Evolutionary conservation across 1,140 invertebrate genomes (phyloP), one percentile per base, ranked within the genome.

Genomic region (Hyles vespertilio): DNA sequence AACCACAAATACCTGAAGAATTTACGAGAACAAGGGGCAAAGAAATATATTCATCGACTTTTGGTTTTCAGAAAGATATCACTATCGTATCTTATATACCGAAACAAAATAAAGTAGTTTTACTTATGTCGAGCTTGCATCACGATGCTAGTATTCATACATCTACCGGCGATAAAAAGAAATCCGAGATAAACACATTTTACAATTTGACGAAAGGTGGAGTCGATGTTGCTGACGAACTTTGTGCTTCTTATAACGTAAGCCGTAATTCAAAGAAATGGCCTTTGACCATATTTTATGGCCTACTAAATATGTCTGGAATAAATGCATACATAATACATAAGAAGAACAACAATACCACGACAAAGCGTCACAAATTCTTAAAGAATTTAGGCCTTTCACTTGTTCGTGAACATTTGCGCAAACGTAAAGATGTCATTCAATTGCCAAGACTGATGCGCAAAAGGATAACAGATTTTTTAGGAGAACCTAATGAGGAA

Each of bases 251-350:
- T 4, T 87, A 79, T 58, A 63, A 65, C 52, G 70, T 79, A 10
- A 59, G 67, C n/a, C 56, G 68, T 51, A 68, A 69, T 36, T 49
- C 46, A 22, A 66, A 59, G 47, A 45, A 68, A 12, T 81, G 74
- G 77, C 68, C 73, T 10, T 66, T 76, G 61, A 67, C 70, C 6
- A 65, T 81, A 47, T 73, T 79, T 59, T 84, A 70, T 64, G 50
- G 43, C 53, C 44, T 84, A 36, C 51, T 85, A 54, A 77, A 83
- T 64, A 51, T 77, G 34, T 61, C 69, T 63, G 71, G 57, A 54
- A 58, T 49, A 58, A 58, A 58, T 51, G 11, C 47, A 51, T 43
- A 51, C n/a, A 33, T 58, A 51, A 32, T 47, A n/a, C n/a, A n/a
- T n/a, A n/a, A n/a, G n/a, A n/a, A n/a, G n/a, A n/a, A n/a, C n/a